These are phyloP conservation scores for Zophobas atratus DNA, from an alignment of 1,140 invertebrate genomes.

Conservation along the genomic window DNA sequence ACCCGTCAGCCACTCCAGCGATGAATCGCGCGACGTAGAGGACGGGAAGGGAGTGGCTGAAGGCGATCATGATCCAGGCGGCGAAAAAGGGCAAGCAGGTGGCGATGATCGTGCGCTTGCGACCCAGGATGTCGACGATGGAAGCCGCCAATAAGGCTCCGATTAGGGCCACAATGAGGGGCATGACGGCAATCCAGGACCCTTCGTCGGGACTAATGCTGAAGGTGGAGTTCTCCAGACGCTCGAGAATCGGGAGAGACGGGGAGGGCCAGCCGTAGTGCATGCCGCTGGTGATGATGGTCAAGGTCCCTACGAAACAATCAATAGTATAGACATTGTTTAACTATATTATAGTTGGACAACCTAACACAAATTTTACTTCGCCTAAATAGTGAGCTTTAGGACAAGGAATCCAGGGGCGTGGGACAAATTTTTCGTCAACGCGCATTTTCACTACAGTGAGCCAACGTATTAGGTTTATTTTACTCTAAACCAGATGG, in stretches of 20 bases:
- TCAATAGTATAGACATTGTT: background rate
- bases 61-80: conserved; percentile 79
- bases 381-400: too few species aligned
- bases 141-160: conserved; percentile 68
- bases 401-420: too few species aligned
- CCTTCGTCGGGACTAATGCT: conserved; percentile 72
- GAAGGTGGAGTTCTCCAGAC: conserved; percentile 62
- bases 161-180: conserved; percentile 68
- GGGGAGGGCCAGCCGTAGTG: conserved; percentile 65
- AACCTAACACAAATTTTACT: too few species aligned
- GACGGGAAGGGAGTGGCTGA: conserved; percentile 68
- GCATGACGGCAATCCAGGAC: conserved; percentile 74
- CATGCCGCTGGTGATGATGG: conserved; percentile 61
- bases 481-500: too few species aligned
- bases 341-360: too few species aligned
- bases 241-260: conserved; percentile 59
- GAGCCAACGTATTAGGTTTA: too few species aligned
- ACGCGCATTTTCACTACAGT: too few species aligned
- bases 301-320: conserved; percentile 59
- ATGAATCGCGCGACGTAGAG: conserved; percentile 71
- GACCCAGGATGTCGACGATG: conserved; percentile 72
- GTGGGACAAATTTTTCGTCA: too few species aligned
- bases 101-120: conserved; percentile 77
- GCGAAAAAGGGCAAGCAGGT: conserved; percentile 74
- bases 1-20: conserved; percentile 78